Percentiles rank a stretch among this genome's conserved stretches.
Conservation (phyloP, 2,113 vertebrate genomes). For the Nyctereutes procyonoides region DNA sequence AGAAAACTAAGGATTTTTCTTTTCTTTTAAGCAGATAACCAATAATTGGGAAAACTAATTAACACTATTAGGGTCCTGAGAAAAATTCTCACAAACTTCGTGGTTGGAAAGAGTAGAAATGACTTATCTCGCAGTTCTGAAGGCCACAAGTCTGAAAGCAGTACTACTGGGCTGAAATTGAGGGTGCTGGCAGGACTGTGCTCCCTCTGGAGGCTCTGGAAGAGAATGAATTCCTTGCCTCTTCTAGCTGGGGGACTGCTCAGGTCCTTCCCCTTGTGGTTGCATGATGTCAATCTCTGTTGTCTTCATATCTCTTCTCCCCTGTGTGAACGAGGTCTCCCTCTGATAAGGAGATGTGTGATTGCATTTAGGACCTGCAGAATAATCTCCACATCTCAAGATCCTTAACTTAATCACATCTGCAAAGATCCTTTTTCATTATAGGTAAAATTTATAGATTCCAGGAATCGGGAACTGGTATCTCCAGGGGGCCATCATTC, state of each 20-base stretch:
- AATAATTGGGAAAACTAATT: background rate
- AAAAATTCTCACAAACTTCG: background rate
- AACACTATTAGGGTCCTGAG: background rate
- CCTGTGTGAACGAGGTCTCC: background rate
- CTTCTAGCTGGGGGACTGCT: background rate
- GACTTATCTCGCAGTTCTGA: background rate
- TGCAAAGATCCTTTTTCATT: background rate
- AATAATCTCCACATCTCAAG: background rate
- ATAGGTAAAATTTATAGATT: background rate
- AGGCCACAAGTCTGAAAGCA: background rate
- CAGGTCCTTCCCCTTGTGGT: background rate
- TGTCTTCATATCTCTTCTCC: background rate
- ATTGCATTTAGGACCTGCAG: background rate
- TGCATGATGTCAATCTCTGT: background rate
- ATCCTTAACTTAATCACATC: background rate
- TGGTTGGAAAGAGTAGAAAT: constrained; percentile 2
- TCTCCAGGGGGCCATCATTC: background rate
- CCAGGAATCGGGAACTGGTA: background rate
- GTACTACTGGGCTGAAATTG: background rate
- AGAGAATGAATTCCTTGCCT: background rate
- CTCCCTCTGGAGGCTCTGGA: background rate
- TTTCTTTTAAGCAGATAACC: constrained; percentile 10
- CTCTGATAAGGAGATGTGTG: background rate
- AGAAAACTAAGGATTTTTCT: background rate
- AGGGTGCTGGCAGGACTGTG: background rate